These are phyloP conservation scores for Ochotona princeps DNA, from an alignment of 2,113 vertebrate genomes.

Conservation along the genomic window DNA sequence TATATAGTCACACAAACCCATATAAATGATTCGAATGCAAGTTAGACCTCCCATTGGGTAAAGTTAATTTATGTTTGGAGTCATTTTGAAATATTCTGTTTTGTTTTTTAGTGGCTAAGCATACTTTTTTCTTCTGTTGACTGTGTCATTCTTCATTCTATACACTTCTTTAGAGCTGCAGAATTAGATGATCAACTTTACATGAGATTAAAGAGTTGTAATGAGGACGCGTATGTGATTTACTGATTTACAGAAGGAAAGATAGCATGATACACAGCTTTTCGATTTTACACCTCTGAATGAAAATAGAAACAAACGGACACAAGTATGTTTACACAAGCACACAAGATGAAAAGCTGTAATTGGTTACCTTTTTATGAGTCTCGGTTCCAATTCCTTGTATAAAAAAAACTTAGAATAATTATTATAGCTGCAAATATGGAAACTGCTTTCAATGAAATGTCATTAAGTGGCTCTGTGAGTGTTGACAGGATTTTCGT, in stretches of 20 bases:
- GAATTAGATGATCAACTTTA: constrained; percentile 56
- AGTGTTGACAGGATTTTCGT: constrained; percentile 77
- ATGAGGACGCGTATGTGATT: constrained; percentile 58
- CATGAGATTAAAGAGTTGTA: constrained; percentile 61
- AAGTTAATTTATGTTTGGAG: constrained; percentile 70
- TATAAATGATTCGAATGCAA: constrained; percentile 71
- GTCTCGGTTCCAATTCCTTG: constrained; percentile 55
- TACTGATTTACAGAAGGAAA: constrained; percentile 68
- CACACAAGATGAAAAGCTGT: constrained; percentile 65
- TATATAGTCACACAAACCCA: constrained; percentile 54
- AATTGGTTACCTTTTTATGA: constrained; percentile 72
- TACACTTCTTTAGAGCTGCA: constrained; percentile 44
- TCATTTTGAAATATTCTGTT: constrained; percentile 75
- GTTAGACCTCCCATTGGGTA: constrained; percentile 58
- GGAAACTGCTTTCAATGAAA: constrained; percentile 64
- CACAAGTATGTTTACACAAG: constrained; percentile 51
- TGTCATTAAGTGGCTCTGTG: constrained; percentile 67
- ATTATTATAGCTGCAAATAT: constrained; percentile 74
- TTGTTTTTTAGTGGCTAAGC: constrained; percentile 66
- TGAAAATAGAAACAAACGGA: constrained; percentile 70
- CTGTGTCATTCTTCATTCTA: constrained; percentile 49
- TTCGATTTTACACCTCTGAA: constrained; percentile 30
- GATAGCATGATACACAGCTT: constrained; percentile 20
- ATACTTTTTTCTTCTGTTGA: constrained; percentile 63
- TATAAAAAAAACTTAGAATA: constrained; percentile 63